Base-by-base conservation (phyloP, 2,888 invertebrate genomes). In the Acronicta leporina region DNA sequence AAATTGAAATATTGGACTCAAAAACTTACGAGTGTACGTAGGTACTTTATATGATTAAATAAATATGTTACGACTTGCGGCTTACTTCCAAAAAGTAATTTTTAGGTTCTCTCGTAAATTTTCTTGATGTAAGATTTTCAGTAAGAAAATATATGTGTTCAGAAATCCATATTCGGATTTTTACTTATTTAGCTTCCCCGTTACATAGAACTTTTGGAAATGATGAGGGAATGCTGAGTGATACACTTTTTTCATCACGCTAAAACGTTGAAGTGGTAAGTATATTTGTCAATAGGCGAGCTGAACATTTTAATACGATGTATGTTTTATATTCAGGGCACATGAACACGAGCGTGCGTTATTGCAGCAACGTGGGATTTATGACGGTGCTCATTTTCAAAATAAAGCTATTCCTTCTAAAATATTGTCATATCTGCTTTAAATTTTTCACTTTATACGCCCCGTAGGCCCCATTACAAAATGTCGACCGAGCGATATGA, bases 351-450 rank as follows among this genome's bases (percentile, higher is more conserved):
- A 71, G 80, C 84, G 84, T 85, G 84, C 87, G 90, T 92, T 93
- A 94, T 94, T 91, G 91, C 92, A 88, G 84, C 83, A 74, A 77
- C 78, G 81, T 83, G 84, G 86, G 88, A 93, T 92, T 93, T 94
- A 92, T 88, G 88, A 86, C 85, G 79, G 81, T 84, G 80, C 89
- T 88, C 91, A 86, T 89, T 93, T 92, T 91, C 89, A 92, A 91
- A 92, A 92, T 92, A 91, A 91, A 91, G 92, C 94, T 89, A 93
- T 93, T 93, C 88, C 83, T 88, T 88, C 87, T 93, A 91, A 94
- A 92, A 94, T 93, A 94, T 91, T 91, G 93, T 93, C 94, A 92
- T 81, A 84, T 92, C 88, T 89, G 87, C 84, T 89, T 92, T 92
- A 92, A 94, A 94, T 91, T 92, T 92, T 93, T 92, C 87, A 91